Conservation (phyloP, 2,113 vertebrate genomes). For the Brienomyrus longianalis region DNA sequence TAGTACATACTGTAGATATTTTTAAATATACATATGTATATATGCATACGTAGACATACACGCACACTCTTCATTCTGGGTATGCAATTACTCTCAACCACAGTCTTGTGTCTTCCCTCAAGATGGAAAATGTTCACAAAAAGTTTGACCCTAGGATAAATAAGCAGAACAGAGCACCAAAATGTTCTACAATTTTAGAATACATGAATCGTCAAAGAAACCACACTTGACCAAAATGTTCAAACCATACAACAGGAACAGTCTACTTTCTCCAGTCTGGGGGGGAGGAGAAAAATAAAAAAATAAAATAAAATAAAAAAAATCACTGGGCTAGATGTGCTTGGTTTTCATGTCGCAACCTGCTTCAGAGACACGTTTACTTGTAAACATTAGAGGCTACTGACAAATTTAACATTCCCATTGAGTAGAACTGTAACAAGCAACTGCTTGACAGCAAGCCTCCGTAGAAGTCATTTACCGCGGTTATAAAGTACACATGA, state of each 20-base stretch:
- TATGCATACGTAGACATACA: background rate
- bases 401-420: background rate
- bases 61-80: background rate
- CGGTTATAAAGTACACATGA: background rate
- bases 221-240: background rate
- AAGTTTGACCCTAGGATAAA: background rate
- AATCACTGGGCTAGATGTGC: background rate
- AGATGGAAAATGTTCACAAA: background rate
- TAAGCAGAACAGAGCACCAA: background rate
- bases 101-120: background rate
- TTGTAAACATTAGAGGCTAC: background rate
- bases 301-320: background rate
- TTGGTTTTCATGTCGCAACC: background rate
- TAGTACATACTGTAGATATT: background rate
- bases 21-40: conserved; percentile 1
- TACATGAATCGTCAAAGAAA: background rate
- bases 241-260: background rate
- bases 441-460: background rate
- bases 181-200: background rate
- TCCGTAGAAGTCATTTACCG: background rate
- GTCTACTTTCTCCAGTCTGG: background rate
- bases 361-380: background rate
- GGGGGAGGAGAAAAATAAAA: background rate
- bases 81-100: background rate
- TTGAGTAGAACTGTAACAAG: background rate